Evolutionary conservation across 2,113 vertebrate species (phyloP).

Genomic region (Paradoxurus hermaphroditus): DNA sequence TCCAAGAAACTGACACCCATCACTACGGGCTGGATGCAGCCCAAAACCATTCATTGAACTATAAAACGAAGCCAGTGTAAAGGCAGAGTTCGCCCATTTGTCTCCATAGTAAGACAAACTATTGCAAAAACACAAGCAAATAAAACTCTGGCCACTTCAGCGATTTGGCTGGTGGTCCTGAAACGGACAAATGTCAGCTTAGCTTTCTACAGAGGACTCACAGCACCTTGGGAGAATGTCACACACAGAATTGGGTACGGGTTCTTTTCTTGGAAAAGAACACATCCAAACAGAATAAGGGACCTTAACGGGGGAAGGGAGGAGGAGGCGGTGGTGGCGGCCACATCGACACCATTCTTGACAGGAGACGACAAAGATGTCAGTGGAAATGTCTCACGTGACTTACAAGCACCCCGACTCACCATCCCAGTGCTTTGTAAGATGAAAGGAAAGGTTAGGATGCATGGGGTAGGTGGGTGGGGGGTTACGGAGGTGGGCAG

Average conservation of each 20-base stretch:
- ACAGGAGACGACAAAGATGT: not conserved
- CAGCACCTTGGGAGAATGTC: conserved; percentile 66
- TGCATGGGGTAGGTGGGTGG: not conserved
- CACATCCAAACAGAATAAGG: not conserved
- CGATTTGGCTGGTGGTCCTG: conserved; percentile 75
- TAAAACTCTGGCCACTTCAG: conserved; percentile 79
- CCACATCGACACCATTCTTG: not conserved
- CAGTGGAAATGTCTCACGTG: not conserved
- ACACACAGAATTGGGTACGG: not conserved
- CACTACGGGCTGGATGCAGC: conserved; percentile 60
- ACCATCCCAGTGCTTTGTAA: not conserved
- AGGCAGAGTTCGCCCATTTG: conserved; percentile 77
- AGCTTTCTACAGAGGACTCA: conserved; percentile 77
- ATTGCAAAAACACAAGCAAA: conserved; percentile 81
- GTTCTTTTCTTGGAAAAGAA: conserved; percentile 33
- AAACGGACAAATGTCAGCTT: conserved; percentile 65
- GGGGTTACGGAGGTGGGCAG: not conserved
- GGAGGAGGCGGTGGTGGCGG: not conserved
- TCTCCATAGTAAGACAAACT: conserved; percentile 79
- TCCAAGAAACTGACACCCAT: conserved; percentile 73
- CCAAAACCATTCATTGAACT: conserved; percentile 76
- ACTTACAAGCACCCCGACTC: not conserved
- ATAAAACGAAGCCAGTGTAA: conserved; percentile 72
- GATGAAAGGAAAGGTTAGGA: not conserved
- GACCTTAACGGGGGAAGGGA: not conserved